Evolutionary conservation across 2,113 vertebrate species (phyloP).

Genomic region (Phycodurus eques): DNA sequence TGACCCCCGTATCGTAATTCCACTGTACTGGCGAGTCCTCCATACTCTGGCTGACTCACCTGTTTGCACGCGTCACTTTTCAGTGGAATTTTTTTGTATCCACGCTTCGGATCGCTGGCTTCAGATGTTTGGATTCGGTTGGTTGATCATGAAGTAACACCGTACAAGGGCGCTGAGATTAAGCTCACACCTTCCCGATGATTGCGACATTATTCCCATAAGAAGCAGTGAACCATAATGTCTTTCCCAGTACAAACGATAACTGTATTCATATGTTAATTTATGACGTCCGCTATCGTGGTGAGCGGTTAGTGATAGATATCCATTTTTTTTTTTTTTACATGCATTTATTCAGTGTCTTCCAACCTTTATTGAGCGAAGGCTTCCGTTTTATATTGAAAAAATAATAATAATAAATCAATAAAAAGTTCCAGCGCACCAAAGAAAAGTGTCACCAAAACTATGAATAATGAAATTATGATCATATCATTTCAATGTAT

Average conservation of each 20-base stretch:
- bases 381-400: background rate
- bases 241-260: background rate
- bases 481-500: too few species aligned
- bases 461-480: background rate
- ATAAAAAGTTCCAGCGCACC: background rate
- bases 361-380: background rate
- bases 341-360: background rate
- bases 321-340: too few species aligned
- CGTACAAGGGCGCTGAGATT: constrained; percentile 7
- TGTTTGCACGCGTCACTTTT: constrained; percentile 13
- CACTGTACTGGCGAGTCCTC: too few species aligned
- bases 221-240: background rate
- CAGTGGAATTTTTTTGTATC: background rate
- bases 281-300: background rate
- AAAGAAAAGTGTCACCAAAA: background rate
- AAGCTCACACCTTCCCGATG: background rate
- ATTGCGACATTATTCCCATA: background rate
- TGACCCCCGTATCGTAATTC: too few species aligned
- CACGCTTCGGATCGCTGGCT: constrained; percentile 9
- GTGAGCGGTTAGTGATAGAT: background rate
- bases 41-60: constrained; percentile 22
- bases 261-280: background rate
- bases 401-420: too few species aligned
- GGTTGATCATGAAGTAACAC: constrained; percentile 8
- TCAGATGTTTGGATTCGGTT: constrained; percentile 14